Conservation (phyloP, 2,797 vertebrate species). For the Pseudopleuronectes americanus region DNA sequence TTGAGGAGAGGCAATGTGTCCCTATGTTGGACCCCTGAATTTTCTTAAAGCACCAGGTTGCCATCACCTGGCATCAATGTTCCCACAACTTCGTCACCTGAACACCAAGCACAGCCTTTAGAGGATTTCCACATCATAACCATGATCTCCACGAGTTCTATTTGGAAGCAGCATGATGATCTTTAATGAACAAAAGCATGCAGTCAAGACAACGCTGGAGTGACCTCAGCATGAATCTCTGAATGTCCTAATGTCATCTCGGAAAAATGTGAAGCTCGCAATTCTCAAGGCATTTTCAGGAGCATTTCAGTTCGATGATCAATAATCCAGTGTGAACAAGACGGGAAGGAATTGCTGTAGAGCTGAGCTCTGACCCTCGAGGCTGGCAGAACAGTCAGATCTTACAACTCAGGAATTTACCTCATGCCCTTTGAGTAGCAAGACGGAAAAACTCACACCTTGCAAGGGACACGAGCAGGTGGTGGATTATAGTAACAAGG, state of each 20-base stretch:
- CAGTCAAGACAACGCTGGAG: not conserved
- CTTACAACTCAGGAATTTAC: conserved; percentile 16
- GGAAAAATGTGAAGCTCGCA: not conserved
- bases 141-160: too few species aligned
- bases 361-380: not conserved
- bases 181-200: not conserved
- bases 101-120: not conserved
- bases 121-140: too few species aligned
- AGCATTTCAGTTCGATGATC: conserved; percentile 5
- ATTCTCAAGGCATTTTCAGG: conserved; percentile 1
- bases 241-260: not conserved
- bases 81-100: not conserved
- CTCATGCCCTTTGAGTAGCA: conserved; percentile 2
- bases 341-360: not conserved
- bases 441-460: not conserved
- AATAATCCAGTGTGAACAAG: conserved; percentile 19
- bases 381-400: not conserved
- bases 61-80: not conserved
- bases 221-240: not conserved
- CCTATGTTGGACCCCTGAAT: too few species aligned
- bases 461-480: conserved; percentile 10
- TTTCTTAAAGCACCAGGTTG: not conserved
- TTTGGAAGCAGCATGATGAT: too few species aligned
- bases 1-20: too few species aligned
- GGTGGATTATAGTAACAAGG: not conserved